phyloP scores from a whole-genome alignment of 2,888 invertebrate species.

The Cepaea hortensis region DNA sequence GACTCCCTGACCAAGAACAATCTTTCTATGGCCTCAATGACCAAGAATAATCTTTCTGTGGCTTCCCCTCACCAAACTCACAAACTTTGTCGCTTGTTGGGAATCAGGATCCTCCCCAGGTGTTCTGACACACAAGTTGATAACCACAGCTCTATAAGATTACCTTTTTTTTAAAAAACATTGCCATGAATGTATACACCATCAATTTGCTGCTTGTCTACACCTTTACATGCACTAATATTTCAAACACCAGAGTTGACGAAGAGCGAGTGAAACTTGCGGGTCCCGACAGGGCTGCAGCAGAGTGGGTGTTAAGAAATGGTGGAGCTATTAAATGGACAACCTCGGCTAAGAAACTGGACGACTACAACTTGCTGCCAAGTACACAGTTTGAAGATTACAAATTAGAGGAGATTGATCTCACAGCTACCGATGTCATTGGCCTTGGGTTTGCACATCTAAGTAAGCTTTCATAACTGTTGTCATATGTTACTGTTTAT shows the following conservation, averaged over 20 bases:
- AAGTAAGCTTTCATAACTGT: slow-evolving; percentile 76
- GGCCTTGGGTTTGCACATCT: slow-evolving; percentile 90
- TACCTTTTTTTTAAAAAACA: too few relatives aligned
- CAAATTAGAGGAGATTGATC: slow-evolving; percentile 86
- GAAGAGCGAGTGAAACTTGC: slow-evolving; percentile 77
- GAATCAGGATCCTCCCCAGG: too few relatives aligned
- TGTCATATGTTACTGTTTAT: background rate
- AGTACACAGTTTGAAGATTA: slow-evolving; percentile 76
- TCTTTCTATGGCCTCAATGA: too few relatives aligned
- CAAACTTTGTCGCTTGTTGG: too few relatives aligned
- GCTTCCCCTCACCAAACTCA: too few relatives aligned
- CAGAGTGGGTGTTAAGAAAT: slow-evolving; percentile 95
- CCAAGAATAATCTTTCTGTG: too few relatives aligned
- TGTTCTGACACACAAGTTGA: too few relatives aligned
- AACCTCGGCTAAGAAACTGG: slow-evolving; percentile 77
- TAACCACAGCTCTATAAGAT: too few relatives aligned
- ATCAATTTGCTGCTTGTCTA: background rate
- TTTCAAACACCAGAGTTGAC: slow-evolving; percentile 58
- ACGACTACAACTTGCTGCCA: slow-evolving; percentile 87
- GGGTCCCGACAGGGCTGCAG: slow-evolving; percentile 92
- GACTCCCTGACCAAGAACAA: too few relatives aligned
- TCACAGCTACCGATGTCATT: slow-evolving; percentile 87
- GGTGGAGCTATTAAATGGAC: slow-evolving; percentile 89
- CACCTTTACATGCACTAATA: background rate
- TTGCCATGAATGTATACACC: too few relatives aligned